Conservation (phyloP, 2,113 vertebrate genomes). For the Formicarius rufipectus region DNA sequence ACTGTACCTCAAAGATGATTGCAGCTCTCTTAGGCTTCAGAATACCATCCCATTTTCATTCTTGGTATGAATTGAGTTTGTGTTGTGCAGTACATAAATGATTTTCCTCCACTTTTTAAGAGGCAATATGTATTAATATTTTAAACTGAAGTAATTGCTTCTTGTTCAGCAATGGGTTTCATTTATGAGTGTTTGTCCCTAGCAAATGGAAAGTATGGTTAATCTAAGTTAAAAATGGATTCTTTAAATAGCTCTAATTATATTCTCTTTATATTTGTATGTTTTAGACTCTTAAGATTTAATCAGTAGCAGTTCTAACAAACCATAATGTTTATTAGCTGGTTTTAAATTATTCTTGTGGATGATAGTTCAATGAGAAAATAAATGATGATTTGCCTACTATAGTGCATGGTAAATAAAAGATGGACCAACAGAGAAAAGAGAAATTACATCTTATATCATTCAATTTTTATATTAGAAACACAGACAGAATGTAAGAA, state of each 20-base stretch:
- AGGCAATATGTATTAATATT: conserved; percentile 81
- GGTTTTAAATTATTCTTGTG: conserved; percentile 82
- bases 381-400: conserved; percentile 69
- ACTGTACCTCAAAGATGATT: conserved; percentile 40
- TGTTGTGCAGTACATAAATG: conserved; percentile 73
- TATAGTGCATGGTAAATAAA: conserved; percentile 72
- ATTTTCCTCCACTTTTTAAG: conserved; percentile 80
- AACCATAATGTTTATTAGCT: conserved; percentile 83
- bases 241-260: conserved; percentile 87
- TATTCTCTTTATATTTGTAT: conserved; percentile 82
- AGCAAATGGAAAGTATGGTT: conserved; percentile 83
- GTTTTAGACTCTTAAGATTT: conserved; percentile 84
- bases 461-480: conserved; percentile 36
- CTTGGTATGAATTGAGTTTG: conserved; percentile 62
- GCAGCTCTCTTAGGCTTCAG: conserved; percentile 50
- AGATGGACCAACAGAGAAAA: conserved; percentile 40
- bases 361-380: conserved; percentile 71
- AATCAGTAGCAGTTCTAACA: conserved; percentile 81
- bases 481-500: not conserved
- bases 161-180: conserved; percentile 79
- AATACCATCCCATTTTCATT: conserved; percentile 60
- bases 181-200: conserved; percentile 82
- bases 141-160: conserved; percentile 86
- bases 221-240: conserved; percentile 84
- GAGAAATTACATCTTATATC: conserved; percentile 13